Evolutionary conservation across 2,113 vertebrate species (phyloP).

Genomic region (Coreoperca whiteheadi): DNA sequence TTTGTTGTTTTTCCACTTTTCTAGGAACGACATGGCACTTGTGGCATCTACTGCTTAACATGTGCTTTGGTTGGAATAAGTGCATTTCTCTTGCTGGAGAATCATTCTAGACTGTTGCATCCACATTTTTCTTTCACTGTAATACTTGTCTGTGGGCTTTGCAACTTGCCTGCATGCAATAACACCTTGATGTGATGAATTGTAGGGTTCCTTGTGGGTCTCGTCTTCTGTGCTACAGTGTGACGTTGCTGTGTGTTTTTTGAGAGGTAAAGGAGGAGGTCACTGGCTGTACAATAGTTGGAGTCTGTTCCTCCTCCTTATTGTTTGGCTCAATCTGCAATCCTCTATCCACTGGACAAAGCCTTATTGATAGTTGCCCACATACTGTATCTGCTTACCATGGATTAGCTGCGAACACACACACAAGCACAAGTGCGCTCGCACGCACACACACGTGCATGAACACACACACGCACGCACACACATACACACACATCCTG

Average conservation of each 20-base stretch:
- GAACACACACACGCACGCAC: background rate
- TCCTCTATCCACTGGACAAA: conserved; percentile 43
- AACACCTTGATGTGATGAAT: background rate
- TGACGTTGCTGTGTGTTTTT: conserved; percentile 3
- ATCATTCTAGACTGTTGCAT: too few species aligned
- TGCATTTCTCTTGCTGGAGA: background rate
- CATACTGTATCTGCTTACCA: conserved; percentile 48
- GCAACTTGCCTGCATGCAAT: background rate
- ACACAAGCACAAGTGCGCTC: conserved; percentile 13
- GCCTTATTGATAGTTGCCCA: conserved; percentile 48
- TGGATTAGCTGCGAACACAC: conserved; percentile 3
- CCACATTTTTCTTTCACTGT: background rate
- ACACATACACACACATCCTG: background rate
- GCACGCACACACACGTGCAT: background rate
- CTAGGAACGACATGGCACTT: too few species aligned
- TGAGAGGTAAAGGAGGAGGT: background rate
- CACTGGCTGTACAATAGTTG: conserved; percentile 31
- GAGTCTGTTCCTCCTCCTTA: conserved; percentile 24
- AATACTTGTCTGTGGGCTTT: background rate
- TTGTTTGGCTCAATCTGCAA: conserved; percentile 2
- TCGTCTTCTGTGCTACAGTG: background rate
- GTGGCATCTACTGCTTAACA: too few species aligned
- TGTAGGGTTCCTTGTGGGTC: background rate
- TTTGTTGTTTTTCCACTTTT: too few species aligned
- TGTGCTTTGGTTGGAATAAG: background rate